These are phyloP conservation scores for Mythimna impura DNA, from an alignment of 2,888 invertebrate genomes.

Conservation along the genomic window DNA sequence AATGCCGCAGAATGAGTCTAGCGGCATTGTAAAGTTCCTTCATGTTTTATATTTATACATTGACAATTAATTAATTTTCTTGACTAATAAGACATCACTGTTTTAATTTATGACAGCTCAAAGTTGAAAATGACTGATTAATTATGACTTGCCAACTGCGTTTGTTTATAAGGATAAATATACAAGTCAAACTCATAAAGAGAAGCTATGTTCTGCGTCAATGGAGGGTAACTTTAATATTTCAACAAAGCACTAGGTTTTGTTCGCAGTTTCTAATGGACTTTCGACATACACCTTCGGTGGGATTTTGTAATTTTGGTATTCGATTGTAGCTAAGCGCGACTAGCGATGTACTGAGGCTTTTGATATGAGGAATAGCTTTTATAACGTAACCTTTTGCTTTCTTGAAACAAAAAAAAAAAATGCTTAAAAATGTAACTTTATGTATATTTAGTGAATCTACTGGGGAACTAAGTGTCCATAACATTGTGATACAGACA, in stretches of 20 bases:
- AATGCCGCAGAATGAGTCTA: constrained; percentile 4
- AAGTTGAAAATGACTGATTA: constrained; percentile 61
- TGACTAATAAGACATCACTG: constrained; percentile 57
- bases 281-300: constrained; percentile 58
- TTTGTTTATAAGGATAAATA: constrained; percentile 44
- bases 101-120: constrained; percentile 45
- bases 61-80: constrained; percentile 37
- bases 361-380: constrained; percentile 65
- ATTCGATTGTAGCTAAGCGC: constrained; percentile 54
- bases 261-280: constrained; percentile 63
- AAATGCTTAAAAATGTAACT: constrained; percentile 85
- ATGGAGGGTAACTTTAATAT: constrained; percentile 82
- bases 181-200: constrained; percentile 50
- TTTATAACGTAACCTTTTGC: constrained; percentile 81
- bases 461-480: constrained; percentile 86
- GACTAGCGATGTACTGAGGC: constrained; percentile 58
- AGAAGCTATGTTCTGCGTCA: constrained; percentile 87
- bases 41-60: constrained; percentile 45
- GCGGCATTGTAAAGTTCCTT: constrained; percentile 47
- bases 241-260: constrained; percentile 88
- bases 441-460: constrained; percentile 89
- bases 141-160: constrained; percentile 51
- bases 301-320: constrained; percentile 54
- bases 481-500: constrained; percentile 90
- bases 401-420: constrained; percentile 84